Evolutionary conservation across 92 coral and sea anemone species (phyloP).

Genomic region (Phenganax marumi): DNA sequence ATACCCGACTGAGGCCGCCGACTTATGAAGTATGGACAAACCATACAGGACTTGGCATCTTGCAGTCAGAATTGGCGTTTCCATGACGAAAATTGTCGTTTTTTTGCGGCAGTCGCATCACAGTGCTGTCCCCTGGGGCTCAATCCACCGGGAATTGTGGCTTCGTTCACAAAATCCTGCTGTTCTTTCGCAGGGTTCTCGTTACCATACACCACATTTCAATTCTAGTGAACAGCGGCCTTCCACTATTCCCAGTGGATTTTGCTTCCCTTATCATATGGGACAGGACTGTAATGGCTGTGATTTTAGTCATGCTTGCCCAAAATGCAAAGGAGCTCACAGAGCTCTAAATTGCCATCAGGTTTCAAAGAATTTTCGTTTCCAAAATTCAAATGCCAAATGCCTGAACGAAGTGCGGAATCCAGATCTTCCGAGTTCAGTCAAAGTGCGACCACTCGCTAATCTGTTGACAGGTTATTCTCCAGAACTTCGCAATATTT

Average conservation of each 20-base stretch:
- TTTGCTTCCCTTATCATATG: background rate
- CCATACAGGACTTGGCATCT: no score
- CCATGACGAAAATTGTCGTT: conserved; percentile 22
- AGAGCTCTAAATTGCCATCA: background rate
- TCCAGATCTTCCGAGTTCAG: background rate
- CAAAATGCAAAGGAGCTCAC: background rate
- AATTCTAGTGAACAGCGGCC: background rate
- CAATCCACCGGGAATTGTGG: background rate
- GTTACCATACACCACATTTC: background rate
- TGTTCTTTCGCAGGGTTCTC: no score
- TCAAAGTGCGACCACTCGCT: background rate
- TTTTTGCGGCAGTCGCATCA: conserved; percentile 19
- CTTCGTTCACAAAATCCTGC: background rate
- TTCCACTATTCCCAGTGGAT: background rate
- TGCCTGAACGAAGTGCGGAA: background rate
- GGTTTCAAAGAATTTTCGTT: background rate
- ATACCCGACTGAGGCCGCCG: conserved; percentile 41
- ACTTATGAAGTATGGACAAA: conserved; percentile 55
- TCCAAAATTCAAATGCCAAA: background rate
- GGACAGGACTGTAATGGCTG: background rate
- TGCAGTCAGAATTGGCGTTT: no score
- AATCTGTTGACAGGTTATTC: background rate
- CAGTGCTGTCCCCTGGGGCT: background rate
- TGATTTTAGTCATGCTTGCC: background rate
- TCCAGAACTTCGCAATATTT: background rate